Base-by-base conservation (phyloP, 1,140 invertebrate species). In the Drosophila lacteicornis region DNA sequence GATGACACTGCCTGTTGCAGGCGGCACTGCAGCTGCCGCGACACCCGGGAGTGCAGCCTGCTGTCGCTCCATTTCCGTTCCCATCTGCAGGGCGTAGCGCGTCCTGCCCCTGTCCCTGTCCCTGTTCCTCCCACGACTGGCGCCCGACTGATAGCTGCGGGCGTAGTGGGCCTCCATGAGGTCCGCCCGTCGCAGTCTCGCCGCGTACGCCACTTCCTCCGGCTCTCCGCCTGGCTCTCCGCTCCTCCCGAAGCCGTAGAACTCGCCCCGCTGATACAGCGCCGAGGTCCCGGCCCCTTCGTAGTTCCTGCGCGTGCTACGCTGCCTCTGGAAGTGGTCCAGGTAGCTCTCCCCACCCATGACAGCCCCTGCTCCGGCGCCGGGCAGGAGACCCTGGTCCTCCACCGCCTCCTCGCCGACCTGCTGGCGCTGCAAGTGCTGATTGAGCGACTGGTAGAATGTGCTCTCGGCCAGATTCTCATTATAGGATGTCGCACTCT, bases 381-480 rank as follows among this genome's bases (percentile, higher is more conserved):
- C 58, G 19, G 36, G 38, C 17, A 50, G 67, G 19, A 56, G 49
- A 6, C 45, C 42, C 63, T 75, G 63, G 22, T 69, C 63, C 53
- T 43, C 57, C 13, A 56, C 9, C 11, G 58, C 46, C 33, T 49
- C 71, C 33, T 68, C 40, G 7, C 40, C 62, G 59, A 45, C 43
- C 42, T 81, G 78, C 71, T 92, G 82, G 70, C 79, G 90, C 63
- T 90, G 91, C 61, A 92, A 82, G 57, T 92, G 91, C 63, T 92
- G 91, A 83, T 92, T 92, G 77, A 92, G 86, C 36, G 91, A 92
- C 79, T 91, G 91, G 85, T 92, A 92, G 79, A 92, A 92, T 55
- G 79, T 85, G 84, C 87, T 92, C 51, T 92, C 91, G 71, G 91
- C 87, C 58, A 92, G 70, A 67, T 92, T 92, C 66, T 92, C 91